Percentiles rank a stretch among this genome's conserved stretches.
phyloP scores from a whole-genome alignment of 2,888 invertebrate species.

The Melinopterus prodromus region DNA sequence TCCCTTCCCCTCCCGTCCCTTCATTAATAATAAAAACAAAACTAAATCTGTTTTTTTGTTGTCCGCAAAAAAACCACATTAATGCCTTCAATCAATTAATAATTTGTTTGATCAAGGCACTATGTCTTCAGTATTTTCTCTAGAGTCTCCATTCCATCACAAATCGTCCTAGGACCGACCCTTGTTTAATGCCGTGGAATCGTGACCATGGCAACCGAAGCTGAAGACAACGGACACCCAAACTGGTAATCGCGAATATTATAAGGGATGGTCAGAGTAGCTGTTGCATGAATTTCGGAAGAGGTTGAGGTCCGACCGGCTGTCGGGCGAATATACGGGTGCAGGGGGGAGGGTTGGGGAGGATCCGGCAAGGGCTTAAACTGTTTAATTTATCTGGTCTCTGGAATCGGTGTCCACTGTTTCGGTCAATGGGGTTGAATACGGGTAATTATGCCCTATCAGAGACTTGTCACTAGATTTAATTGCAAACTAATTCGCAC shows the following conservation, averaged over 20 bases:
- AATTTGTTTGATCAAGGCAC: no score
- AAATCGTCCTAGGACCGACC: no score
- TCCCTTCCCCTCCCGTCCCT: no score
- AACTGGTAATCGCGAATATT: background rate
- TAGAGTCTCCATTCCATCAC: no score
- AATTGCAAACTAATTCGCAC: conserved; percentile 21
- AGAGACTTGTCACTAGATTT: conserved; percentile 22
- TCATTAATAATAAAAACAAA: no score
- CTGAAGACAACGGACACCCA: background rate
- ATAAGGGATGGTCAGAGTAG: background rate
- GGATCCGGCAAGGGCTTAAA: background rate
- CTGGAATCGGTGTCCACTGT: conserved; percentile 15
- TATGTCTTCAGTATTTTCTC: no score
- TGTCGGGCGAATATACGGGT: background rate
- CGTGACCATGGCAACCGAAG: background rate
- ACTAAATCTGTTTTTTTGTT: no score
- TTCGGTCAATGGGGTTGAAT: conserved; percentile 23
- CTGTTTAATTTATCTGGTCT: conserved; percentile 23
- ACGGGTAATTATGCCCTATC: conserved; percentile 26
- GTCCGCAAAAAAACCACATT: no score
- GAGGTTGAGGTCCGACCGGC: background rate
- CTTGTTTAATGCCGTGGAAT: background rate
- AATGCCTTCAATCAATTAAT: no score
- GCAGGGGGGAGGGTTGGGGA: background rate
- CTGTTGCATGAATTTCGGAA: background rate